Evolutionary conservation across 2,797 vertebrate species (phyloP).

Genomic region (Odontamblyopus rebecca): DNA sequence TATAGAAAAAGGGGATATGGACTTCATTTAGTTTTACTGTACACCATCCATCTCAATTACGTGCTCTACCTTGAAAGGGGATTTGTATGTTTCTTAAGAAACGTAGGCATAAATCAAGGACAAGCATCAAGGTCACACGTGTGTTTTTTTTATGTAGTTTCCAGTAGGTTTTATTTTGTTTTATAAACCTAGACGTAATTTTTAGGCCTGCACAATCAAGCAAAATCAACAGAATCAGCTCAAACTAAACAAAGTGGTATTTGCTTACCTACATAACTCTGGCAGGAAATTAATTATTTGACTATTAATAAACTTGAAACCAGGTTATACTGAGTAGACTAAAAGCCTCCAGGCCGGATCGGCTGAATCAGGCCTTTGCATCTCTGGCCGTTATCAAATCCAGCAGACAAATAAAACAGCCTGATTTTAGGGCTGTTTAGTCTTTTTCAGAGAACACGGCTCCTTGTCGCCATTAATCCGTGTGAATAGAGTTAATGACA

Average conservation of each 20-base stretch:
- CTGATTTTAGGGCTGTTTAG: background rate
- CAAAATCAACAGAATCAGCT: background rate
- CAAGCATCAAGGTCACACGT: background rate
- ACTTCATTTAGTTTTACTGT: background rate
- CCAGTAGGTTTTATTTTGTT: background rate
- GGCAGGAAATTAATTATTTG: background rate
- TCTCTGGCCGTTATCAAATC: background rate
- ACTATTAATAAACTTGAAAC: background rate
- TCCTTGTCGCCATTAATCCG: slow-evolving; percentile 13
- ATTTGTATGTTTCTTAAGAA: too few species aligned
- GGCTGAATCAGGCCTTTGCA: slow-evolving; percentile 29
- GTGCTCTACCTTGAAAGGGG: too few species aligned
- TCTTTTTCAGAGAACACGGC: slow-evolving; percentile 40
- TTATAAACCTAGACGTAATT: background rate
- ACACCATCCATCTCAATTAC: background rate
- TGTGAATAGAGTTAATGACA: slow-evolving; percentile 70
- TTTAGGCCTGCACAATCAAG: too few species aligned
- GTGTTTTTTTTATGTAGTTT: background rate
- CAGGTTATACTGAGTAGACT: background rate
- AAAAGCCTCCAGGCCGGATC: slow-evolving; percentile 16
- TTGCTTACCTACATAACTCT: background rate
- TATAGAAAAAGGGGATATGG: background rate
- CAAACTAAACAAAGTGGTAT: background rate
- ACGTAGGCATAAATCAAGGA: background rate
- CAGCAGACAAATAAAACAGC: background rate